phyloP scores from a whole-genome alignment of 2,113 vertebrate species.

The Notarius quadriscutis region DNA sequence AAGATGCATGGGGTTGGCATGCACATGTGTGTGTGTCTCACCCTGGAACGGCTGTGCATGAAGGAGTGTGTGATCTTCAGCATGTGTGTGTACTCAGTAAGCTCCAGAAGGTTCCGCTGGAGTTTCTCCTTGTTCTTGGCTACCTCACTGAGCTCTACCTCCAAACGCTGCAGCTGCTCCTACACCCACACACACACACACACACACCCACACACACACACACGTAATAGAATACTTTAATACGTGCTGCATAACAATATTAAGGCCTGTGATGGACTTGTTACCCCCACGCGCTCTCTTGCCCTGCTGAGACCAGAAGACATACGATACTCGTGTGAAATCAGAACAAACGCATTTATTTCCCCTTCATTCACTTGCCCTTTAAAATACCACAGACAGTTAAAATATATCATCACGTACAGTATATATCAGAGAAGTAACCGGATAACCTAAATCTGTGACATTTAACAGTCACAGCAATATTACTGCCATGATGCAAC shows the following conservation, averaged over 20 bases:
- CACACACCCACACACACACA: constrained; percentile 9
- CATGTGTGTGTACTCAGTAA: constrained; percentile 92
- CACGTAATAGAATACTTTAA: neutral
- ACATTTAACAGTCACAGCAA: neutral
- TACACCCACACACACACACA: constrained; percentile 57
- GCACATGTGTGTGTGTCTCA: constrained; percentile 53
- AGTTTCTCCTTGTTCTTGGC: constrained; percentile 94
- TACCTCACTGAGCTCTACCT: constrained; percentile 91
- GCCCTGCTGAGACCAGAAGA: neutral
- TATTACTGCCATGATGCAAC: neutral
- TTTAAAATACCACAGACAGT: neutral
- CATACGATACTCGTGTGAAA: constrained; percentile 9
- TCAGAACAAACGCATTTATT: constrained; percentile 10
- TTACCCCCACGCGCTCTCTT: neutral
- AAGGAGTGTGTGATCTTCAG: constrained; percentile 84
- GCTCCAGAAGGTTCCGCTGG: constrained; percentile 87
- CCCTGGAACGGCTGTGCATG: constrained; percentile 82
- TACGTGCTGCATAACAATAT: no score
- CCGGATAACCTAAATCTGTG: neutral
- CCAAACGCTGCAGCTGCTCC: constrained; percentile 94
- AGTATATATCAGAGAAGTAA: neutral
- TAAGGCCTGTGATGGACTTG: no score
- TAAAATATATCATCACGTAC: neutral
- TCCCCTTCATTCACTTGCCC: neutral
- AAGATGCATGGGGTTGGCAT: no score